Evolutionary conservation across 2,797 vertebrate species (phyloP).

Genomic region (Channallabes apus): DNA sequence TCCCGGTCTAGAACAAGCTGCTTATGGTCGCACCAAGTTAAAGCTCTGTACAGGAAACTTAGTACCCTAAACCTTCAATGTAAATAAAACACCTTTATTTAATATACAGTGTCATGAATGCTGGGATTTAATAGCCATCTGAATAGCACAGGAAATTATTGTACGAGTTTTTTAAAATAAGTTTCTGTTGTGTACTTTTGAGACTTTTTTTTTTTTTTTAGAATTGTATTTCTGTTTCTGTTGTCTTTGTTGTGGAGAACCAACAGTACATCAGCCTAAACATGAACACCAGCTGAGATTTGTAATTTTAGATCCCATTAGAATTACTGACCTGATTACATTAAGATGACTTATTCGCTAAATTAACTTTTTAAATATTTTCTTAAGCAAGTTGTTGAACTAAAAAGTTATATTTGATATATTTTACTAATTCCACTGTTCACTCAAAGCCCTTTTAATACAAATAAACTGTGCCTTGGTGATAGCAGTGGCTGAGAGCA

Average conservation of each 20-base stretch:
- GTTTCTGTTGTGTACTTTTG: constrained; percentile 15
- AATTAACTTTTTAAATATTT: constrained; percentile 1
- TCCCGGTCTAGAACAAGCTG: constrained; percentile 1
- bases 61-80: constrained; percentile 26
- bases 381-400: constrained; percentile 12
- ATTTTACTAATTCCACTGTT: constrained; percentile 41
- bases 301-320: constrained; percentile 14
- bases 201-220: constrained; percentile 34
- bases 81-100: constrained; percentile 57
- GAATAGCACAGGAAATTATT: constrained; percentile 59
- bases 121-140: constrained; percentile 56
- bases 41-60: constrained; percentile 51
- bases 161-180: constrained; percentile 36
- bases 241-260: constrained; percentile 14
- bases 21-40: constrained; percentile 4
- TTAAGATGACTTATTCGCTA: constrained; percentile 11
- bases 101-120: constrained; percentile 39
- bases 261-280: not conserved
- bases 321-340: constrained; percentile 5
- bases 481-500: constrained; percentile 25
- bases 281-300: not conserved
- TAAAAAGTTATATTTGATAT: constrained; percentile 41
- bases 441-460: constrained; percentile 43
- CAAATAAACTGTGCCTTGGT: constrained; percentile 56
- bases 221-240: not conserved